A percentile compares a stretch with the other conserved stretches of the same genome.
Evolutionary conservation across 2,888 invertebrate genomes (phyloP).

Genomic region (Hemithea aestivaria): DNA sequence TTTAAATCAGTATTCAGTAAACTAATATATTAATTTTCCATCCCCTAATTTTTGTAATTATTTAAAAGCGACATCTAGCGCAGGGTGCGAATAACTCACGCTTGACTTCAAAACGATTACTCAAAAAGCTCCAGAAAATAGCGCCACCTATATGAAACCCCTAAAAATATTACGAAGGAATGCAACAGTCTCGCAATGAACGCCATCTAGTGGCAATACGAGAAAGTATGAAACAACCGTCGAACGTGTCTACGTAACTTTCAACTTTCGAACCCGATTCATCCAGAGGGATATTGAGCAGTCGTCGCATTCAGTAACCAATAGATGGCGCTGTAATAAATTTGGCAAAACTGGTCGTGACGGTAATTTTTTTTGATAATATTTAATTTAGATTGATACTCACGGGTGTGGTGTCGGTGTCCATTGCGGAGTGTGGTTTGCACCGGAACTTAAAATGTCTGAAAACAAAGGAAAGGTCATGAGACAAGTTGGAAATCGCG

Average conservation of each 20-base stretch:
- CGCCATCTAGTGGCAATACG: conserved; percentile 22
- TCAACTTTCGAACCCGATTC: conserved; percentile 2
- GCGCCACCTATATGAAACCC: conserved; percentile 7
- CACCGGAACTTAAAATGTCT: conserved; percentile 56
- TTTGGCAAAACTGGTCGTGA: conserved; percentile 44
- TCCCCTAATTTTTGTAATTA: too few species aligned
- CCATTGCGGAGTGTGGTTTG: conserved; percentile 46
- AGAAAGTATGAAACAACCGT: conserved; percentile 5
- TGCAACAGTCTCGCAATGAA: not conserved
- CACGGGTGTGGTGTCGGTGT: conserved; percentile 64
- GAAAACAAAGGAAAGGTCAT: conserved; percentile 40
- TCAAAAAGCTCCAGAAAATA: too few species aligned
- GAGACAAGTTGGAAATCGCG: conserved; percentile 2
- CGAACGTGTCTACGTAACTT: not conserved
- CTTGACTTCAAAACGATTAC: not conserved
- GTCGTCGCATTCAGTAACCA: conserved; percentile 24
- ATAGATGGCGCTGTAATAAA: conserved; percentile 53
- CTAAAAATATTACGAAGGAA: not conserved
- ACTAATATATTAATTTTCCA: not conserved
- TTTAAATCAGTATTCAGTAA: too few species aligned
- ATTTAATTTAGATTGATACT: conserved; percentile 37
- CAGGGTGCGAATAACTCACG: conserved; percentile 27
- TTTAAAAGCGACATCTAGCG: conserved; percentile 38
- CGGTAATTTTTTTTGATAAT: conserved; percentile 31
- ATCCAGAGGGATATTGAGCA: conserved; percentile 30